These are phyloP conservation scores for Pluvialis apricaria DNA, from an alignment of 2,113 vertebrate genomes.

Conservation along the genomic window DNA sequence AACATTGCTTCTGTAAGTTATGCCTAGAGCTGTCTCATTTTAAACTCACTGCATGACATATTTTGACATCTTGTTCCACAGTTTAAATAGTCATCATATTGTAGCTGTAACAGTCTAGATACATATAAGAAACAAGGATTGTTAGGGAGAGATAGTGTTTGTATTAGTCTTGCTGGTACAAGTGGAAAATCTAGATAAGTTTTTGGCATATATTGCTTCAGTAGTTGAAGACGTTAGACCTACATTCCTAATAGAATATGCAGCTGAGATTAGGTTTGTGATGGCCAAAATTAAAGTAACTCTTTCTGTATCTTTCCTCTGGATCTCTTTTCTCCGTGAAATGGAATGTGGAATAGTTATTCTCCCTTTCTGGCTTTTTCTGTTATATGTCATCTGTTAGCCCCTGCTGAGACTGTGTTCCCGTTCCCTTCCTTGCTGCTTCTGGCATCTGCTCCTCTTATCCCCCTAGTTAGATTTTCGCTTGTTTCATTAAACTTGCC, in stretches of 20 bases:
- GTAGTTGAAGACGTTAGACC: not conserved
- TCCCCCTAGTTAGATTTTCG: not conserved
- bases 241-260: not conserved
- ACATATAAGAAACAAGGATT: not conserved
- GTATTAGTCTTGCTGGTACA: not conserved
- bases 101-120: not conserved
- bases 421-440: not conserved
- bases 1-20: not conserved
- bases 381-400: not conserved
- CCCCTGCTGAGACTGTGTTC: not conserved
- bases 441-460: not conserved
- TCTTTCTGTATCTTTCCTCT: not conserved
- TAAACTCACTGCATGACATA: not conserved
- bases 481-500: not conserved
- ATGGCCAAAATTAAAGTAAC: not conserved
- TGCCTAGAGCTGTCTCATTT: not conserved
- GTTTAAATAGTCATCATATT: not conserved
- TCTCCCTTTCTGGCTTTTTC: not conserved
- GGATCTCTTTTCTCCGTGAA: not conserved
- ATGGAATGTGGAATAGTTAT: not conserved
- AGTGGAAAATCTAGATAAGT: not conserved
- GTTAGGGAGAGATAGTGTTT: not conserved
- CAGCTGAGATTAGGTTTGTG: not conserved
- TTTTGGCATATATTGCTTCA: not conserved
- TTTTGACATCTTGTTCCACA: not conserved